Conservation (phyloP, 2,113 vertebrate species). For the Semnornis frantzii region DNA sequence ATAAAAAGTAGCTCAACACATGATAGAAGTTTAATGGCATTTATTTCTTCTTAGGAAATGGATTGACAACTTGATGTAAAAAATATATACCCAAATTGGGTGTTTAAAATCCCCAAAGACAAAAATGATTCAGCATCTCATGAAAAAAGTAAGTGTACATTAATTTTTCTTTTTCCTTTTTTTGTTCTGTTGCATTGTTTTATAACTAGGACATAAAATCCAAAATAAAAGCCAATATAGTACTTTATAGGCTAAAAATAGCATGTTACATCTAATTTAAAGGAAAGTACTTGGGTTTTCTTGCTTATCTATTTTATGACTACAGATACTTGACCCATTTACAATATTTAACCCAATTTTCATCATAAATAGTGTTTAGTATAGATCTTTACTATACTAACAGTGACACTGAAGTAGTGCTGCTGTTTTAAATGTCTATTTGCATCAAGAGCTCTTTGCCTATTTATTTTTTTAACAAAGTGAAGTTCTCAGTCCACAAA, state of each 20-base stretch:
- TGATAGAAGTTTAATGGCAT: neutral
- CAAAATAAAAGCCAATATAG: neutral
- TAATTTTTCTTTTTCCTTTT: neutral
- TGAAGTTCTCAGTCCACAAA: neutral
- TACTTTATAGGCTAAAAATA: neutral
- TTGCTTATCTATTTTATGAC: neutral
- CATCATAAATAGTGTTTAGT: neutral
- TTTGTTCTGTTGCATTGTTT: neutral
- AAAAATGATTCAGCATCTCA: constrained; percentile 1
- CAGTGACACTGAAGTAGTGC: neutral
- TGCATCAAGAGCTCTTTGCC: neutral
- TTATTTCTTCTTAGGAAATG: constrained; percentile 71
- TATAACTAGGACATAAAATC: neutral
- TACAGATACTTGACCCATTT: neutral
- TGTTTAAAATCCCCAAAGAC: constrained; percentile 60
- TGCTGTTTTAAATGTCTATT: neutral
- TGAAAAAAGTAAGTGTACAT: constrained; percentile 47
- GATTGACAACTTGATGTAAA: constrained; percentile 69
- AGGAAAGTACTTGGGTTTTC: neutral
- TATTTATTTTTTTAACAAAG: neutral
- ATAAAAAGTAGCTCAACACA: neutral
- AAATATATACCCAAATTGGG: constrained; percentile 80
- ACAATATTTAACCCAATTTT: neutral
- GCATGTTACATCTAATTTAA: neutral
- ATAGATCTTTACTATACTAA: neutral